Evolutionary conservation across 2,888 invertebrate species (phyloP).

Genomic region (Globia sparganii): DNA sequence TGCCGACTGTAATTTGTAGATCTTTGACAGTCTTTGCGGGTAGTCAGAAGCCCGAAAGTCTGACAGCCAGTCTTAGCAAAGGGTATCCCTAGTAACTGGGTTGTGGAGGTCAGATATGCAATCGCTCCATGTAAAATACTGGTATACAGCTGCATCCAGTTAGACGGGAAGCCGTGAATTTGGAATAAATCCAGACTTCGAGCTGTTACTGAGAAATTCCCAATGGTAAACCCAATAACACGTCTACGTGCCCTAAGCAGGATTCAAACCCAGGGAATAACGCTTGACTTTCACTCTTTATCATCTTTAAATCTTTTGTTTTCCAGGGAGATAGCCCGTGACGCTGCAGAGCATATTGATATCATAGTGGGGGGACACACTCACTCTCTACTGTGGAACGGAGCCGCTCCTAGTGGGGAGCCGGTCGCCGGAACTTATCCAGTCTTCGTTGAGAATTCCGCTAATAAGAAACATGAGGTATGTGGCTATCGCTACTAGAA

Average conservation of each 20-base stretch:
- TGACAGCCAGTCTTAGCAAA: no score
- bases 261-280: not conserved
- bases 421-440: conserved; percentile 92
- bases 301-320: not conserved
- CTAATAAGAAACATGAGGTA: conserved; percentile 79
- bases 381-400: conserved; percentile 94
- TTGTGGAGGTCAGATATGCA: not conserved
- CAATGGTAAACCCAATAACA: not conserved
- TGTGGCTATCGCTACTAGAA: no score
- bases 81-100: not conserved
- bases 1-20: no score
- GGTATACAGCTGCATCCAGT: no score
- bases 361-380: conserved; percentile 96
- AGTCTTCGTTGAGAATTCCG: conserved; percentile 85
- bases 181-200: not conserved
- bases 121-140: not conserved
- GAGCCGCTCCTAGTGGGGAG: conserved; percentile 90
- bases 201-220: not conserved
- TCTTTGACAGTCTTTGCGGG: no score
- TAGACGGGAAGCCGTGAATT: not conserved
- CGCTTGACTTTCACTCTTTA: not conserved
- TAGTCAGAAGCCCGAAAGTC: no score
- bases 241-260: not conserved
- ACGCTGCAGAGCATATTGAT: conserved; percentile 93
- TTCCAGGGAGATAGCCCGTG: conserved; percentile 91